Evolutionary conservation across 1,140 invertebrate genomes (phyloP).

Genomic region (Wiebesia pumilae): DNA sequence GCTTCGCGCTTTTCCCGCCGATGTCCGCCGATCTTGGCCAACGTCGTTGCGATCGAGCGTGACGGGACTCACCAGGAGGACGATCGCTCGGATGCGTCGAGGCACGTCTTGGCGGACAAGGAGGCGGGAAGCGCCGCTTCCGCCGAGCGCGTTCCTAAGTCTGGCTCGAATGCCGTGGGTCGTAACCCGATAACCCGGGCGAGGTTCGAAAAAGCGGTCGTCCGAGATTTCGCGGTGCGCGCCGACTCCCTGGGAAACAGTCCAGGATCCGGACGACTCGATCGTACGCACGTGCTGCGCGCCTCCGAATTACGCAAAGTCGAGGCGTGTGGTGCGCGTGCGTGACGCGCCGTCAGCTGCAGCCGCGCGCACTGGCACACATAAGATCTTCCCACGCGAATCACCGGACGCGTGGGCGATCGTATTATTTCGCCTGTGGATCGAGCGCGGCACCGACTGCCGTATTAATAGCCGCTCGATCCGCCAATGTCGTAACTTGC

Average conservation of each 20-base stretch:
- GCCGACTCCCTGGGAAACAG: background rate
- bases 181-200: constrained; percentile 2
- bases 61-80: too few species aligned
- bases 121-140: background rate
- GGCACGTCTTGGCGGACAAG: background rate
- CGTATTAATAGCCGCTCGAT: background rate
- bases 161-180: background rate
- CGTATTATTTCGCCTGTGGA: background rate
- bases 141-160: background rate
- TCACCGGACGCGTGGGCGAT: background rate
- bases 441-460: too few species aligned
- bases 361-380: constrained; percentile 7
- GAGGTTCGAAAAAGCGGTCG: background rate
- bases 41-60: too few species aligned
- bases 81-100: too few species aligned
- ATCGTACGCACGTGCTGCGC: background rate
- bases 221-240: background rate
- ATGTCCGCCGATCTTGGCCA: too few species aligned
- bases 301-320: constrained; percentile 9
- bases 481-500: background rate
- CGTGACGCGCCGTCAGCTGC: background rate
- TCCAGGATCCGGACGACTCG: too few species aligned
- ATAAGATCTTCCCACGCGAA: constrained; percentile 22
- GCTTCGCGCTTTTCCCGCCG: background rate
- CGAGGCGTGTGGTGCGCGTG: background rate